phyloP scores from a whole-genome alignment of 2,888 invertebrate species.

The Pristionchus maxplancki region DNA sequence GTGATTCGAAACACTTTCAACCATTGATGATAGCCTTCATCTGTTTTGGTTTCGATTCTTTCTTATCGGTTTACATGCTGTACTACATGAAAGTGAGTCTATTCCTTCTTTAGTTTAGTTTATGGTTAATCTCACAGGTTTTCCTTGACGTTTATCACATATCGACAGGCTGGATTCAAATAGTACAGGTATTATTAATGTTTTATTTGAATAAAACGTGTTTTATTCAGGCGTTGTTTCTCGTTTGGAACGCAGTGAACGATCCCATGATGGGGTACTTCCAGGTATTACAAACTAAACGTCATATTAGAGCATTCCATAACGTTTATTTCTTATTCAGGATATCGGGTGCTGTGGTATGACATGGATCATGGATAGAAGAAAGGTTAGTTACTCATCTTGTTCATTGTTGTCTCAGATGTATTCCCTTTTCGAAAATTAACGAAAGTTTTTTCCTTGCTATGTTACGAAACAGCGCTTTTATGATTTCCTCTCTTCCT shows the following conservation, averaged over 20 bases:
- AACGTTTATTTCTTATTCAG: constrained; percentile 47
- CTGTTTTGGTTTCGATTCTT: constrained; percentile 26
- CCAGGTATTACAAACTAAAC: no score
- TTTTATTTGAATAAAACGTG: neutral
- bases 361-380: constrained; percentile 68
- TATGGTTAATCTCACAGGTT: neutral
- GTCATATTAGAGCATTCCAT: neutral
- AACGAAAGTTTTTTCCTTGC: no score
- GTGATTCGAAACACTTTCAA: constrained; percentile 8
- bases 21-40: constrained; percentile 19
- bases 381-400: constrained; percentile 52
- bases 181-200: constrained; percentile 56
- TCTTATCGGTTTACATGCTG: constrained; percentile 14
- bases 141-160: constrained; percentile 62
- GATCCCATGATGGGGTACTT: constrained; percentile 68
- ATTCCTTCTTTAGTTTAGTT: no score
- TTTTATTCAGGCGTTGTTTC: constrained; percentile 43
- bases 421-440: no score
- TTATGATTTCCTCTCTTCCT: neutral
- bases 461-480: neutral
- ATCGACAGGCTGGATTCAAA: constrained; percentile 57
- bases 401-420: no score
- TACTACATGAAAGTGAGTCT: constrained; percentile 29
- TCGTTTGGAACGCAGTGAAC: constrained; percentile 68
- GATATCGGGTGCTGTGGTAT: constrained; percentile 67